Base-by-base conservation (phyloP, 2,113 vertebrate genomes). In the Oenanthe oenanthe region DNA sequence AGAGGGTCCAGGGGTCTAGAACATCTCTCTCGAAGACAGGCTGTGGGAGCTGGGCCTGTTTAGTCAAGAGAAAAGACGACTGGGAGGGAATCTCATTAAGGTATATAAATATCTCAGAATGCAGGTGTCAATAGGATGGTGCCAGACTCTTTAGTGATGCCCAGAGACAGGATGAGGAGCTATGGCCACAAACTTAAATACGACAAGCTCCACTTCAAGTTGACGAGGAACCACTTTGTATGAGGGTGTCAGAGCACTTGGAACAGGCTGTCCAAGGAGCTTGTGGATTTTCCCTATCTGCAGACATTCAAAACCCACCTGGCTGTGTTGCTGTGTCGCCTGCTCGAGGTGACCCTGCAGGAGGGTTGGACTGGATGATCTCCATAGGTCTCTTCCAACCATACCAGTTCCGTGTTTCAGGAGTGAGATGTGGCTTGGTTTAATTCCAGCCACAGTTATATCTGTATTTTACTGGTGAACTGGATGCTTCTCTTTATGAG, bases 381-480 rank as follows among this genome's bases (percentile, higher is more conserved):
- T 54, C 29, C n/a, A 8, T 17, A 47, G 32, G 7, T 75, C 24
- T 45, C 12, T 68, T 42, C 29, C 31, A 61, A 6, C 9, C 4
- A 1, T 31, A 4, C 34, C 25, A 34, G 4, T 54, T 89, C 62
- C 2, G 1, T 82, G 62, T 31, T 89, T 75, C 47, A 48, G 12
- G 9, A 26, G 18, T 10, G 28, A 34, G 9, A 25, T 34, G 1
- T 16, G 13, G 2, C 25, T 42, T 10, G 8, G 3, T 79, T 79
- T 3, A 3, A 36, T 70, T 85, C 48, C 28, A 36, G 32, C 17
- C 38, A 9, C 26, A 12, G 6, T 25, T 66, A 9, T 0, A 1
- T 12, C 14, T 50, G 0, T 34, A 2, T 57, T 43, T 75, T 80
- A 10, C 25, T 42, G 20, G 18, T 68, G 28, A 79, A 8, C 24